These are phyloP conservation scores for Heliornis fulica DNA, from an alignment of 2,113 vertebrate genomes.

Conservation along the genomic window DNA sequence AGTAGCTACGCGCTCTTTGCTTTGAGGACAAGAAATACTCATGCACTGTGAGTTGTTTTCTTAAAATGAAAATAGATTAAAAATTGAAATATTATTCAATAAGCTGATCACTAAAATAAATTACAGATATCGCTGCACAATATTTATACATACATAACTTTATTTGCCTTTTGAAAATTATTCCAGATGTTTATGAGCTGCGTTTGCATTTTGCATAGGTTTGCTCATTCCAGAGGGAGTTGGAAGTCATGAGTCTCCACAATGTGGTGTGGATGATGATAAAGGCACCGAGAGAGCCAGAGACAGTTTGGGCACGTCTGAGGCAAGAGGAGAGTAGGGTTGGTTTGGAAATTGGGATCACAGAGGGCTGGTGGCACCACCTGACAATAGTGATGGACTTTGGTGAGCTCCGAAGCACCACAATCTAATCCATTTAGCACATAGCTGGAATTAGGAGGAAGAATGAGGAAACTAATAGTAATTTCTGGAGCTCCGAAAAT, in stretches of 20 bases:
- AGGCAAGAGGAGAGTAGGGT: neutral
- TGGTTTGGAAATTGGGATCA: neutral
- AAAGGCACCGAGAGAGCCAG: neutral
- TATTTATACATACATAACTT: neutral
- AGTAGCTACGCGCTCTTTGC: rapidly evolving
- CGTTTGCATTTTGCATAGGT: neutral
- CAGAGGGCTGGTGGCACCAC: neutral
- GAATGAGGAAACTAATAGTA: neutral
- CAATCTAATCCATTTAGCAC: neutral
- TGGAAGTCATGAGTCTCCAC: neutral
- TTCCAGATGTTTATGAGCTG: neutral
- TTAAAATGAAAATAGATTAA: neutral
- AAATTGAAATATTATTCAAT: neutral
- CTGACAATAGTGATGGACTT: rapidly evolving
- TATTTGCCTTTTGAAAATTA: neutral
- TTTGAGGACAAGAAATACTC: neutral
- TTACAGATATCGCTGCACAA: neutral
- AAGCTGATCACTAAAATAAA: neutral
- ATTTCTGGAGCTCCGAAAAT: neutral
- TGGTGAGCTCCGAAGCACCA: neutral
- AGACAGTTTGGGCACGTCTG: rapidly evolving
- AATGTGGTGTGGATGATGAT: rapidly evolving
- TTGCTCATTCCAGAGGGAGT: rapidly evolving
- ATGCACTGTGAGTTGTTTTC: rapidly evolving
- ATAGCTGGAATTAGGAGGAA: neutral